phyloP scores from a whole-genome alignment of 2,797 vertebrate species.

The Arnoldichthys spilopterus region DNA sequence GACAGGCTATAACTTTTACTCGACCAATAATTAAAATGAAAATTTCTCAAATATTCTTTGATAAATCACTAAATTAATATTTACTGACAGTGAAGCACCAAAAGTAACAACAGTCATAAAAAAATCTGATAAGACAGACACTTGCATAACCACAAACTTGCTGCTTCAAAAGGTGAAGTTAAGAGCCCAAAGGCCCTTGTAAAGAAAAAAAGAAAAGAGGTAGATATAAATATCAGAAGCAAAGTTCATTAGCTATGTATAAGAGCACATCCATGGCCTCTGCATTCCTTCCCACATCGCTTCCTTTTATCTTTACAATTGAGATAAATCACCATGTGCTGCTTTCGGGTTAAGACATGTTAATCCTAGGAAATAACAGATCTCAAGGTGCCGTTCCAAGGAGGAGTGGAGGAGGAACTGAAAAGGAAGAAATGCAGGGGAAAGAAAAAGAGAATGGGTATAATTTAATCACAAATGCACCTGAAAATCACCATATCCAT shows the following conservation, averaged over 20 bases:
- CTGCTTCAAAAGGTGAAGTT: not conserved
- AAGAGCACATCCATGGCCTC: conserved; percentile 68
- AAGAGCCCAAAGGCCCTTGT: not conserved
- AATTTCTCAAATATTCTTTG: too few relatives aligned
- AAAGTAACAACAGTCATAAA: not conserved
- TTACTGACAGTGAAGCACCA: not conserved
- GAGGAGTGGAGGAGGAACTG: conserved; percentile 31
- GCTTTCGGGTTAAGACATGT: conserved; percentile 53
- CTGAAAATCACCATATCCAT: conserved; percentile 71
- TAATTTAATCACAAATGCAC: conserved; percentile 70
- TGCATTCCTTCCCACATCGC: conserved; percentile 42
- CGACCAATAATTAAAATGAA: too few relatives aligned
- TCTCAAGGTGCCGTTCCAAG: conserved; percentile 29
- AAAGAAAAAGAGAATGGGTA: conserved; percentile 47
- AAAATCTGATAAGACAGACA: conserved; percentile 43
- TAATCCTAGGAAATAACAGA: conserved; percentile 58
- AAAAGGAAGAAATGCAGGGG: conserved; percentile 42
- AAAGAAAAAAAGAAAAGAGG: conserved; percentile 12
- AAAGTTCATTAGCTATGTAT: conserved; percentile 65
- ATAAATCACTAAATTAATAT: too few relatives aligned
- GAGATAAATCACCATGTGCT: conserved; percentile 57
- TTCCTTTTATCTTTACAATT: conserved; percentile 54
- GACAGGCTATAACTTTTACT: too few relatives aligned
- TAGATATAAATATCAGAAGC: conserved; percentile 33
- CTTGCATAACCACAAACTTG: too few relatives aligned